A percentile compares a stretch with the other conserved stretches of the same genome.
Evolutionary conservation across 2,113 vertebrate genomes (phyloP).

Genomic region (Myotis davidii): DNA sequence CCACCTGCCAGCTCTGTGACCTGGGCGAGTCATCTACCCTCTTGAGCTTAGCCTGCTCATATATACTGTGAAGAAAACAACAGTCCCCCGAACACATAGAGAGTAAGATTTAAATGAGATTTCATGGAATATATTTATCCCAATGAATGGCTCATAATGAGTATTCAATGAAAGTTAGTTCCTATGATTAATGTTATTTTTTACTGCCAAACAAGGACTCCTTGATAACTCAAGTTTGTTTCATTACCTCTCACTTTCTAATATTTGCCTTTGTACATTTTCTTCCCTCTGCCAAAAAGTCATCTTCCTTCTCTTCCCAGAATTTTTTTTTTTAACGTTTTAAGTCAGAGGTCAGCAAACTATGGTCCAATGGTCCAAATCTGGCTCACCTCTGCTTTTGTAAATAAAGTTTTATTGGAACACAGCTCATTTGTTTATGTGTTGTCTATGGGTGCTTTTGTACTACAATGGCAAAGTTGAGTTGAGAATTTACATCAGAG

Average conservation of each 20-base stretch:
- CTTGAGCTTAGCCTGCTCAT: not conserved
- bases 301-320: not conserved
- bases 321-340: not conserved
- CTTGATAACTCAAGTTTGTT: not conserved
- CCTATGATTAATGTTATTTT: not conserved
- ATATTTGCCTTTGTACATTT: not conserved
- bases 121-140: not conserved
- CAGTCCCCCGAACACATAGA: not conserved
- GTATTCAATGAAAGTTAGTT: not conserved
- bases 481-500: not conserved
- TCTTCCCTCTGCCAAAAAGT: not conserved
- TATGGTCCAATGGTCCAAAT: not conserved
- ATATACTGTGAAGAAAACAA: not conserved
- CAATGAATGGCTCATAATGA: not conserved
- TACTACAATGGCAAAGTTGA: not conserved
- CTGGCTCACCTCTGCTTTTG: not conserved
- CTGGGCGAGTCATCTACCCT: not conserved
- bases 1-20: not conserved
- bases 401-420: slow-evolving; percentile 1
- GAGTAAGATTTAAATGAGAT: not conserved
- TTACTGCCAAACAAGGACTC: not conserved
- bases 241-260: not conserved
- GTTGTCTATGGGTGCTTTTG: not conserved
- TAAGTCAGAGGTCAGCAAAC: not conserved
- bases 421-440: not conserved